Percentiles rank a stretch among this genome's conserved stretches.
Conservation (phyloP, 2,888 invertebrate genomes). For the Scaptomyza parva region DNA sequence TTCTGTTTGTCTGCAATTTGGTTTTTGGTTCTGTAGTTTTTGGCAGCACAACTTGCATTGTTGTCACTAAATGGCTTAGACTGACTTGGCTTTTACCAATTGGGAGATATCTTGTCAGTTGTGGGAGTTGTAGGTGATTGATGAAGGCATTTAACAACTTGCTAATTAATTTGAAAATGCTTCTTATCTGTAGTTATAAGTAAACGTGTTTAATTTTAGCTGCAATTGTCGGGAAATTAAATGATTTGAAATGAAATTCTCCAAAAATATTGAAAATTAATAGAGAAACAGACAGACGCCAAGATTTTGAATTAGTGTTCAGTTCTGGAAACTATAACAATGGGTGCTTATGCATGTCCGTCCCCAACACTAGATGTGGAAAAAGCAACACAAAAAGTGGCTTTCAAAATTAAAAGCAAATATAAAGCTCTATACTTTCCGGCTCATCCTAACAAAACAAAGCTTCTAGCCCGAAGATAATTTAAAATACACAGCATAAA, state of each 20-base stretch:
- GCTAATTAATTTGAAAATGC: slow-evolving; percentile 22
- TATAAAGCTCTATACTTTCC: not conserved
- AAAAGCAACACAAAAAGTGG: not conserved
- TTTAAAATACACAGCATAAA: not conserved
- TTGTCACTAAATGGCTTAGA: slow-evolving; percentile 49
- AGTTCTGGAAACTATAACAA: not conserved
- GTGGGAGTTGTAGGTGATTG: slow-evolving; percentile 20
- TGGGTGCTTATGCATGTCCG: not conserved
- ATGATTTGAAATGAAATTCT: no score
- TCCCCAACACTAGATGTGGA: not conserved
- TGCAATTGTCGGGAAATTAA: no score
- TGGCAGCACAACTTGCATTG: slow-evolving; percentile 40
- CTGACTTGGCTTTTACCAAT: slow-evolving; percentile 34
- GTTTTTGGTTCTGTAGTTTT: slow-evolving; percentile 20
- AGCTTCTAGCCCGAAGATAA: not conserved
- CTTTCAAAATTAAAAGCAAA: not conserved
- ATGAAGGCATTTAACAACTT: slow-evolving; percentile 32
- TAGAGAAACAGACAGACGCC: no score
- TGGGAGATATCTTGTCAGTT: slow-evolving; percentile 6
- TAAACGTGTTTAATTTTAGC: not conserved
- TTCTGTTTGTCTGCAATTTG: slow-evolving; percentile 21
- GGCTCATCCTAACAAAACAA: not conserved
- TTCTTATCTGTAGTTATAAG: slow-evolving; percentile 14
- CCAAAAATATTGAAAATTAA: no score
- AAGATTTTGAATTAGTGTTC: not conserved